A percentile compares a stretch with the other conserved stretches of the same genome.
Evolutionary conservation across 2,888 invertebrate genomes (phyloP).

Genomic region (Andrena dorsata): DNA sequence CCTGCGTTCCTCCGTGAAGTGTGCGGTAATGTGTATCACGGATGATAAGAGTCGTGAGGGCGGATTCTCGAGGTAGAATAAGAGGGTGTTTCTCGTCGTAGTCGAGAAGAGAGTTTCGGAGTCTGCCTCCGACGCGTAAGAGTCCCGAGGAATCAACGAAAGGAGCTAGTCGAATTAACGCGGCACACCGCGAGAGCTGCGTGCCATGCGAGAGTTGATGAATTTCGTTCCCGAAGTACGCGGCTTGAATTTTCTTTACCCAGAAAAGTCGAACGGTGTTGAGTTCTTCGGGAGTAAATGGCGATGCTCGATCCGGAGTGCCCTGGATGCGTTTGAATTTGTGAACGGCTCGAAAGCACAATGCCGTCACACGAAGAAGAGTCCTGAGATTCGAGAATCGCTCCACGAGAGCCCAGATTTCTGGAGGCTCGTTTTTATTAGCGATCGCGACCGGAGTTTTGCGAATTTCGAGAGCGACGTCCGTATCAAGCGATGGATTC

Average conservation of each 20-base stretch:
- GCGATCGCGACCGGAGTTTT: neutral
- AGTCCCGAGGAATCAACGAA: neutral
- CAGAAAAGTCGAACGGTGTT: neutral
- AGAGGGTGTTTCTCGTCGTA: neutral
- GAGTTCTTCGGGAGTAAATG: neutral
- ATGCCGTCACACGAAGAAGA: neutral
- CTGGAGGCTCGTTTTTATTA: neutral
- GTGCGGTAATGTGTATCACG: neutral
- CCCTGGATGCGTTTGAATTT: neutral
- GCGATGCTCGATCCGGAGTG: neutral
- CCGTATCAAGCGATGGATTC: too few species aligned
- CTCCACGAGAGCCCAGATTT: neutral
- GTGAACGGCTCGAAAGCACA: neutral
- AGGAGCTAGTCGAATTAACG: neutral
- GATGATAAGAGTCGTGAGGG: neutral
- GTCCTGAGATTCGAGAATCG: neutral
- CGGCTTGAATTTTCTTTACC: neutral
- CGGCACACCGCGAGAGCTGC: neutral
- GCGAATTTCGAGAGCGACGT: neutral
- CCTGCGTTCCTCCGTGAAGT: constrained; percentile 2
- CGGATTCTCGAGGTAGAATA: neutral
- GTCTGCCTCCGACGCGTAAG: neutral
- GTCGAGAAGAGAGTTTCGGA: neutral
- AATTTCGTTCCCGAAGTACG: neutral
- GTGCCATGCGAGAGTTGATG: neutral